These are phyloP conservation scores for Trachelipus rathkii DNA, from an alignment of 1,140 invertebrate genomes.

Conservation along the genomic window DNA sequence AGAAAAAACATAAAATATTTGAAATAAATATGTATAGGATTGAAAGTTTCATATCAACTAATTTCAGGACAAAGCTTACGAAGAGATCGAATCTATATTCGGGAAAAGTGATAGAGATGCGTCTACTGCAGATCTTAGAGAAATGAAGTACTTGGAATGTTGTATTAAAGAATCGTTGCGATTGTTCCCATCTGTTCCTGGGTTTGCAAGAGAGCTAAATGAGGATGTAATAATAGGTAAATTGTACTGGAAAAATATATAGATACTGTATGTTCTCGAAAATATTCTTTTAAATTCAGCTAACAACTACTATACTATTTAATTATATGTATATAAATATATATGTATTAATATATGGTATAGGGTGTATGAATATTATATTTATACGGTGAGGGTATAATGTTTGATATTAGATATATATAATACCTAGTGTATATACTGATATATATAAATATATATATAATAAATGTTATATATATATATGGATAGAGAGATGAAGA, in stretches of 20 bases:
- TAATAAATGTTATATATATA: too few species aligned
- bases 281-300: too few species aligned
- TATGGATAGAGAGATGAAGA: too few species aligned
- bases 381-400: too few species aligned
- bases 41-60: not conserved
- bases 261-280: not conserved
- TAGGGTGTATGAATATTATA: too few species aligned
- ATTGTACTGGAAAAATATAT: not conserved
- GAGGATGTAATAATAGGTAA: constrained; percentile 63
- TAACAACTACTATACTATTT: too few species aligned
- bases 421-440: too few species aligned
- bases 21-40: too few species aligned
- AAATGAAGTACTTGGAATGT: constrained; percentile 79
- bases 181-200: constrained; percentile 77
- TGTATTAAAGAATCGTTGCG: constrained; percentile 77
- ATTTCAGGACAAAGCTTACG: constrained; percentile 46
- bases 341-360: too few species aligned
- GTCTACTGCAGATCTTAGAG: constrained; percentile 69
- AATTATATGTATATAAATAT: too few species aligned
- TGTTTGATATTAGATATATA: too few species aligned
- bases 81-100: constrained; percentile 49
- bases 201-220: constrained; percentile 69
- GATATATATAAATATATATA: too few species aligned
- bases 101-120: constrained; percentile 49
- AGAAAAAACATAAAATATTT: not conserved